phyloP scores from a whole-genome alignment of 2,888 invertebrate species.

The Erebia epiphron region DNA sequence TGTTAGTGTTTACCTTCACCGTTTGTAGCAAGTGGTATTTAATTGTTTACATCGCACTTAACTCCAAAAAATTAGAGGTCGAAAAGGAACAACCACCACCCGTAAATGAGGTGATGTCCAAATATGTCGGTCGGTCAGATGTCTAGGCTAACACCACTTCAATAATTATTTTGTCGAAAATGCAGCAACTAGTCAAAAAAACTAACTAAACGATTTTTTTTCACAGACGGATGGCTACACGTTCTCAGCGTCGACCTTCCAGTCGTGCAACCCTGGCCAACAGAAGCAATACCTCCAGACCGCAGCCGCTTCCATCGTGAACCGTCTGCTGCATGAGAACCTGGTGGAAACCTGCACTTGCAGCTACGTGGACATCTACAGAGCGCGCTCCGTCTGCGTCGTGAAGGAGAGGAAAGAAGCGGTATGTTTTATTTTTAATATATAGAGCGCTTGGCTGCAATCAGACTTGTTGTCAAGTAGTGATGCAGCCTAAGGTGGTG shows the following conservation, averaged over 20 bases:
- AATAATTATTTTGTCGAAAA: too few relatives aligned
- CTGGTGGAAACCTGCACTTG: conserved; percentile 75
- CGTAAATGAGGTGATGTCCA: too few relatives aligned
- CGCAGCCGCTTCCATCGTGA: conserved; percentile 70
- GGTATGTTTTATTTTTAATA: conserved; percentile 44
- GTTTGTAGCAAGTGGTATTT: too few relatives aligned
- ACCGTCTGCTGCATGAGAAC: conserved; percentile 61
- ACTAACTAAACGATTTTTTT: neutral
- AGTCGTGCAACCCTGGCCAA: conserved; percentile 77
- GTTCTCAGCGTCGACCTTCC: conserved; percentile 85
- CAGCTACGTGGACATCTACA: conserved; percentile 58
- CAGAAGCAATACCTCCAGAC: conserved; percentile 85
- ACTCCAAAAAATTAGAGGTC: too few relatives aligned
- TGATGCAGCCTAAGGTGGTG: too few relatives aligned
- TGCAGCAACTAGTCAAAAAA: neutral
- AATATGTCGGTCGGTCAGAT: too few relatives aligned
- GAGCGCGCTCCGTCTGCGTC: conserved; percentile 61
- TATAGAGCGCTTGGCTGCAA: too few relatives aligned
- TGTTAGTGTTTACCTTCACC: too few relatives aligned
- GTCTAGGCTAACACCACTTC: too few relatives aligned
- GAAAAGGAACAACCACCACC: too few relatives aligned
- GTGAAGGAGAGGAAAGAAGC: conserved; percentile 65
- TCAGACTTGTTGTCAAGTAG: too few relatives aligned
- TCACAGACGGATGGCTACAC: conserved; percentile 85
- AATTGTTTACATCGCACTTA: too few relatives aligned